Conservation (phyloP, 2,888 invertebrate species). For the Ormyrus rosae region DNA sequence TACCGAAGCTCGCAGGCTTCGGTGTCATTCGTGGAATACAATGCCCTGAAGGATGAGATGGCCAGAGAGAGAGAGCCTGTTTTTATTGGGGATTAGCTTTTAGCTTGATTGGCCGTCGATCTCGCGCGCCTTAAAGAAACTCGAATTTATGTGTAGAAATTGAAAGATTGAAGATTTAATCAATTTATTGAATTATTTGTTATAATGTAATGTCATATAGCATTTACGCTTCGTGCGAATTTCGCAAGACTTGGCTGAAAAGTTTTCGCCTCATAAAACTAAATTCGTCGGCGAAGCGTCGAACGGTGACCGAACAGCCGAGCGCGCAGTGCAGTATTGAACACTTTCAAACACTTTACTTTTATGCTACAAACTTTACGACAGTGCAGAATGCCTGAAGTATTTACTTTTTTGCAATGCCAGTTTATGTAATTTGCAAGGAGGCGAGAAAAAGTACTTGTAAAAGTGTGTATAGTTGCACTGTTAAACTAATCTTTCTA, state of each 20-base stretch:
- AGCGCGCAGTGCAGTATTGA: neutral
- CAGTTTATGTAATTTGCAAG: conserved; percentile 10
- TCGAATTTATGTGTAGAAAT: too few species aligned
- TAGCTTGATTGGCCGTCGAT: neutral
- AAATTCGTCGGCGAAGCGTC: conserved; percentile 29
- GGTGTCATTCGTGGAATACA: conserved; percentile 31
- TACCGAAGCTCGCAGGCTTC: conserved; percentile 11
- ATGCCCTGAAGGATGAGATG: neutral
- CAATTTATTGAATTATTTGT: conserved; percentile 16
- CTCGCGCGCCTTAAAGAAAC: too few species aligned
- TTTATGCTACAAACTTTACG: conserved; percentile 29
- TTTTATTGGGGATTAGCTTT: conserved; percentile 8
- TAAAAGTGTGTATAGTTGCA: conserved; percentile 6
- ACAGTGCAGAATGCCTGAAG: neutral
- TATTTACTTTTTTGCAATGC: conserved; percentile 24
- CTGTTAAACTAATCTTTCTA: neutral
- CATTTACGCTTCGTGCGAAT: conserved; percentile 15
- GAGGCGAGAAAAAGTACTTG: neutral
- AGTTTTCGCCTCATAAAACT: conserved; percentile 45
- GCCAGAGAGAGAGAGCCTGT: neutral
- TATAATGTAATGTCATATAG: neutral
- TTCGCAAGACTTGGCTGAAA: neutral
- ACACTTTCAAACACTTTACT: conserved; percentile 22
- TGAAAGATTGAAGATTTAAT: too few species aligned
- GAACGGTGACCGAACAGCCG: neutral